Conservation (phyloP, 2,113 vertebrate species). For the Rhinoptilus africanus region DNA sequence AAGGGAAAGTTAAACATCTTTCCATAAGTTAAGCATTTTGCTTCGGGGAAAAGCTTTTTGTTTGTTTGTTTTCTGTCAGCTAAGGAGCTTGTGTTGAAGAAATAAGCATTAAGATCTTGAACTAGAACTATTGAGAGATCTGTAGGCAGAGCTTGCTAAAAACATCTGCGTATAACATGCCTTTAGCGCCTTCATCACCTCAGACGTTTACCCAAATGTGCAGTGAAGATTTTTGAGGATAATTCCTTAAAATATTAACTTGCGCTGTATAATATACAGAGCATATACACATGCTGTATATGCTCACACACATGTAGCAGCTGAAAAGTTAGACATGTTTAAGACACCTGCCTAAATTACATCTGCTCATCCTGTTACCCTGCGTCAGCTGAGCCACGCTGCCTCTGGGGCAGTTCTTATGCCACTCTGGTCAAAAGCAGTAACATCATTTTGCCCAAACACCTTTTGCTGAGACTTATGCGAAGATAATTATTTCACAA, state of each 20-base stretch:
- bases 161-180: not conserved
- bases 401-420: not conserved
- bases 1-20: constrained; percentile 26
- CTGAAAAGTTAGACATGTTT: not conserved
- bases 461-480: not conserved
- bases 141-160: not conserved
- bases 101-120: not conserved
- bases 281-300: too few relatives aligned
- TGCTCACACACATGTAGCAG: not conserved
- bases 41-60: not conserved
- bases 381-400: not conserved
- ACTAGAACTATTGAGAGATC: not conserved
- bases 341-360: not conserved
- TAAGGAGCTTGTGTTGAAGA: not conserved
- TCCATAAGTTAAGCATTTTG: not conserved
- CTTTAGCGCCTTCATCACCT: not conserved
- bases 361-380: not conserved
- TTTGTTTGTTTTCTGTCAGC: not conserved
- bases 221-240: not conserved
- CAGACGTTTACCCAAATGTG: not conserved
- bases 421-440: not conserved
- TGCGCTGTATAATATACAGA: not conserved
- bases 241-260: not conserved
- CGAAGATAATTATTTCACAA: not conserved
- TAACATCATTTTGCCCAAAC: not conserved